A percentile compares a stretch with the other conserved stretches of the same genome.
Evolutionary conservation across 2,113 vertebrate genomes (phyloP).

Genomic region (Phasianus colchicus): DNA sequence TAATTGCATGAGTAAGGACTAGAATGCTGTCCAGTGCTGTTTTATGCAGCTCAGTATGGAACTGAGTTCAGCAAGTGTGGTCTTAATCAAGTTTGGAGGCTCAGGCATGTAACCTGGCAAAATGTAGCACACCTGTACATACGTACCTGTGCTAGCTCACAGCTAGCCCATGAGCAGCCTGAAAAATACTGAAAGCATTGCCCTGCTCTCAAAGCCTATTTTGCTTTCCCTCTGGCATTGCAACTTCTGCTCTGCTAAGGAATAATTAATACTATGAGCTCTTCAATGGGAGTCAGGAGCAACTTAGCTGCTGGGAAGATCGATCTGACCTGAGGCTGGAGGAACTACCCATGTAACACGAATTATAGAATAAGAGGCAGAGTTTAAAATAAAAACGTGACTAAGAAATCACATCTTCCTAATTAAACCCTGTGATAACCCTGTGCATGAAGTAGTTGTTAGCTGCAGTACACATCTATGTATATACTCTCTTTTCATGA

Average conservation of each 20-base stretch:
- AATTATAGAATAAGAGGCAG: not conserved
- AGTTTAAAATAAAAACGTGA: not conserved
- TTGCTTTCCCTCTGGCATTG: not conserved
- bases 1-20: not conserved
- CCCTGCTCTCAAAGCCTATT: not conserved
- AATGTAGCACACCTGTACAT: accelerated
- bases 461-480: not conserved
- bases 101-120: not conserved
- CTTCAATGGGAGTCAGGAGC: not conserved
- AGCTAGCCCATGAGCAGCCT: not conserved
- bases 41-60: not conserved
- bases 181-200: not conserved
- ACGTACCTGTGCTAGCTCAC: not conserved
- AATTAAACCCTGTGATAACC: not conserved
- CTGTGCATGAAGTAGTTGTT: not conserved
- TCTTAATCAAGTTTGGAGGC: no score
- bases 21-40: not conserved
- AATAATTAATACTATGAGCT: not conserved
- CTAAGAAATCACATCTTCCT: accelerated
- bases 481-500: not conserved
- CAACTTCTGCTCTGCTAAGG: not conserved
- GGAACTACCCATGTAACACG: not conserved
- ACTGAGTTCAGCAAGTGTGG: not conserved
- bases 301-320: not conserved
- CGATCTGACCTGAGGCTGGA: not conserved